Percentiles rank a stretch among this genome's conserved stretches.
Evolutionary conservation across 92 coral and sea anemone species (phyloP).

Genomic region (Parazoanthus darwini): DNA sequence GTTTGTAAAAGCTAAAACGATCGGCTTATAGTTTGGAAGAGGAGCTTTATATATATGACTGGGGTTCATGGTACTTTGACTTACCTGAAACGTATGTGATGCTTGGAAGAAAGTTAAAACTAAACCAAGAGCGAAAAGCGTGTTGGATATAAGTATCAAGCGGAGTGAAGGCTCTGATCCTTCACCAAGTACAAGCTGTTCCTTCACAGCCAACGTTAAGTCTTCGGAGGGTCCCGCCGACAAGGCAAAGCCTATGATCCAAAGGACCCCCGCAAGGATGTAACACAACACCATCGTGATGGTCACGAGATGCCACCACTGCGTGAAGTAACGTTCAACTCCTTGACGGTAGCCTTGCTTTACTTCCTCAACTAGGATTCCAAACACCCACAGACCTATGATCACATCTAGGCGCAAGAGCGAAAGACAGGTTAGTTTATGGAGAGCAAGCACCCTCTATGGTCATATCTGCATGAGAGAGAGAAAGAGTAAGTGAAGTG

Average conservation of each 20-base stretch:
- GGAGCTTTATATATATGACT: no score
- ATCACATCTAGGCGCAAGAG: conserved; percentile 52
- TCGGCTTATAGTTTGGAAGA: no score
- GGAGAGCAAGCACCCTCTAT: neutral
- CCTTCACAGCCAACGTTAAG: conserved; percentile 47
- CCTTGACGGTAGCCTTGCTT: conserved; percentile 70
- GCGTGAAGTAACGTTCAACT: conserved; percentile 63
- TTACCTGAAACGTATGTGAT: conserved; percentile 67
- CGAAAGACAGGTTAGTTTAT: neutral
- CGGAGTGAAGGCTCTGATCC: conserved; percentile 48
- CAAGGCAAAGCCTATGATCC: conserved; percentile 67
- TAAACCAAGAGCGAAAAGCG: conserved; percentile 72
- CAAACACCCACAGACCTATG: conserved; percentile 68
- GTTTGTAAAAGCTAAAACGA: no score
- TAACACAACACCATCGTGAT: conserved; percentile 58
- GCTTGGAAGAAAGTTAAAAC: conserved; percentile 79
- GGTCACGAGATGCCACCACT: conserved; percentile 88
- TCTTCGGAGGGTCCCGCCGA: conserved; percentile 50
- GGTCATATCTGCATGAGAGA: neutral
- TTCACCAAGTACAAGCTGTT: neutral
- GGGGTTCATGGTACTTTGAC: neutral
- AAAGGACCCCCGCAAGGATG: conserved; percentile 66
- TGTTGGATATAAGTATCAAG: conserved; percentile 70
- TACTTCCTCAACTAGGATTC: conserved; percentile 77
- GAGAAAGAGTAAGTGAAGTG: neutral